A percentile compares a stretch with the other conserved stretches of the same genome.
phyloP scores from a whole-genome alignment of 2,113 vertebrate species.

The Podarcis raffonei region DNA sequence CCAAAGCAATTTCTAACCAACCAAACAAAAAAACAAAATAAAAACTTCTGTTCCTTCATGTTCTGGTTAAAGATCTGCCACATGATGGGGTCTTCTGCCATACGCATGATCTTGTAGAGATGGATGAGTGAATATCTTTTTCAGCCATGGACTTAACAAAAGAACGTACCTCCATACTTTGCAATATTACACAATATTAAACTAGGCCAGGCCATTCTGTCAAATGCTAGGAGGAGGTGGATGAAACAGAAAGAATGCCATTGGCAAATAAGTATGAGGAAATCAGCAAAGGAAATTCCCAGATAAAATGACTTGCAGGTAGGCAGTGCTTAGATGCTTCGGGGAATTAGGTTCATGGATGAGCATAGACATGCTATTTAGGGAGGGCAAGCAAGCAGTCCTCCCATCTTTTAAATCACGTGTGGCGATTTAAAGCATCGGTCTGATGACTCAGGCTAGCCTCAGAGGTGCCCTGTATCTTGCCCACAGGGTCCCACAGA shows the following conservation, averaged over 20 bases:
- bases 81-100: not conserved
- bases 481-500: no score
- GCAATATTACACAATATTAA: not conserved
- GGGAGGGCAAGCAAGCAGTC: not conserved
- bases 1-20: no score
- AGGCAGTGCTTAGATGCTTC: not conserved
- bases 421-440: no score
- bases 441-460: no score
- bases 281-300: not conserved
- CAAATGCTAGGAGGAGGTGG: not conserved
- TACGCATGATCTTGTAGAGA: not conserved
- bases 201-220: not conserved
- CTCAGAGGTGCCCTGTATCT: no score
- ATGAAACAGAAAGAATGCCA: not conserved
- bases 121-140: not conserved
- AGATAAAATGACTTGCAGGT: not conserved
- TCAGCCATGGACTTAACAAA: not conserved
- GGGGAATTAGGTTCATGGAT: not conserved
- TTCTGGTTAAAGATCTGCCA: not conserved
- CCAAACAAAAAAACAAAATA: no score
- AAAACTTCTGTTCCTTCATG: not conserved
- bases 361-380: not conserved
- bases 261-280: not conserved
- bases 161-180: not conserved
- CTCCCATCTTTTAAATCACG: not conserved